Conservation (phyloP, 92 coral and sea anemone genomes). For the Epizoanthus rinbou region DNA sequence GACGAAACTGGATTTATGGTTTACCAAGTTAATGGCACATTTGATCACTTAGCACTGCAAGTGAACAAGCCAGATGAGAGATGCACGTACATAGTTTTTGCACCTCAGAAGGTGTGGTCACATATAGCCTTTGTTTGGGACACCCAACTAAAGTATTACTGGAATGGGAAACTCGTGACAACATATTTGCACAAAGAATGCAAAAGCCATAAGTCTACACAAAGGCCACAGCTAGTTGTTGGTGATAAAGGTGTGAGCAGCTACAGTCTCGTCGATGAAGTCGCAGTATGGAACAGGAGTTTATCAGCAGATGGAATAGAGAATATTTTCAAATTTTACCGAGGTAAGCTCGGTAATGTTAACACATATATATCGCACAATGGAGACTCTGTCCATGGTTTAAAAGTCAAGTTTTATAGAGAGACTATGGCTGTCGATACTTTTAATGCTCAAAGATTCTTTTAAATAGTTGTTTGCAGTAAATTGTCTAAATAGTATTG, state of each 20-base stretch:
- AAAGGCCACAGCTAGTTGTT: conserved; percentile 16
- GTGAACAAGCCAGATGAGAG: conserved; percentile 6
- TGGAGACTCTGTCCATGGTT: no score
- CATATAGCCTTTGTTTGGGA: neutral
- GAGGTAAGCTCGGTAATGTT: neutral
- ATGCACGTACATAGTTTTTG: conserved; percentile 23
- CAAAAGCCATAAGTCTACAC: neutral
- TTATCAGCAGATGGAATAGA: neutral
- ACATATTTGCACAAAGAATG: neutral
- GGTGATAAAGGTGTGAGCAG: conserved; percentile 11
- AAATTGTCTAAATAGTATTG: no score
- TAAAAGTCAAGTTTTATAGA: no score
- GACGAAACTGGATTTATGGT: conserved; percentile 23
- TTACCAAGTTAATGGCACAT: conserved; percentile 26
- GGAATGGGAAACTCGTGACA: conserved; percentile 24
- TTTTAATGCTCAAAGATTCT: no score
- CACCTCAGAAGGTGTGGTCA: conserved; percentile 28
- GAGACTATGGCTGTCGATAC: no score
- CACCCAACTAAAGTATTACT: neutral
- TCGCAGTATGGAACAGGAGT: conserved; percentile 2
- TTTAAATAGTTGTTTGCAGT: no score
- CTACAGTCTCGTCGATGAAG: conserved; percentile 13
- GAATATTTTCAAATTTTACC: conserved; percentile 11
- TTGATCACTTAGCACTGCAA: conserved; percentile 29
- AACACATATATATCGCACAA: no score